Evolutionary conservation across 1,140 invertebrate genomes (phyloP).

Genomic region (Nasonia giraulti): DNA sequence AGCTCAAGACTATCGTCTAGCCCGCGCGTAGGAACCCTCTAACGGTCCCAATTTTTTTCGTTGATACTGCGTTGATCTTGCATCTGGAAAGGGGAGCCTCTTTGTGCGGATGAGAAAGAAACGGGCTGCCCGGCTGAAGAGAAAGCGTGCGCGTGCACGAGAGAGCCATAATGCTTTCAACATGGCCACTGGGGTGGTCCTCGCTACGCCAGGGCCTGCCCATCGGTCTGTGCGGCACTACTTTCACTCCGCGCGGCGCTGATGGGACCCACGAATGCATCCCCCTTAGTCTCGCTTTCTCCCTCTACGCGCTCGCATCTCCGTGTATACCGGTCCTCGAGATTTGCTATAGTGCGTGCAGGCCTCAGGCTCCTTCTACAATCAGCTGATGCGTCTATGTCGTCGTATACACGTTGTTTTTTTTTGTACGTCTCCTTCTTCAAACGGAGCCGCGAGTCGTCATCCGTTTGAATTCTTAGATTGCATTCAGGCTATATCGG

Average conservation of each 20-base stretch:
- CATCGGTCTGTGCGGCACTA: constrained; percentile 7
- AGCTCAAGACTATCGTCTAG: constrained; percentile 64
- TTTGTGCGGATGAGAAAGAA: constrained; percentile 33
- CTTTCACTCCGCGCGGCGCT: constrained; percentile 29
- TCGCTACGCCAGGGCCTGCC: constrained; percentile 42
- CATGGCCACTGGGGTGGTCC: constrained; percentile 52
- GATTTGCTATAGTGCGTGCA: constrained; percentile 29
- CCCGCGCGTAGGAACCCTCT: constrained; percentile 58
- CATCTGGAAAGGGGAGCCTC: constrained; percentile 19
- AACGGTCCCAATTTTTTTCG: constrained; percentile 57
- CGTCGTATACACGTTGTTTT: too few species aligned
- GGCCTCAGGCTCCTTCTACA: constrained; percentile 35
- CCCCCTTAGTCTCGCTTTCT: constrained; percentile 43
- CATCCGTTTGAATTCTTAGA: constrained; percentile 5
- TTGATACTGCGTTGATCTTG: constrained; percentile 9
- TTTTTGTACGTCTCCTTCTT: not conserved
- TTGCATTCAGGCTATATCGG: not conserved
- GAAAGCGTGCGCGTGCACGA: not conserved
- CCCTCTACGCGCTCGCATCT: not conserved
- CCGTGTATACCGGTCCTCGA: not conserved
- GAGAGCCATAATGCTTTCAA: constrained; percentile 45
- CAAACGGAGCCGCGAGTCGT: not conserved
- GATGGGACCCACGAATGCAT: constrained; percentile 21
- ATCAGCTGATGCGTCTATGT: not conserved
- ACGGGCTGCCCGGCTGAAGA: not conserved